Evolutionary conservation across 2,797 vertebrate species (phyloP), one percentile per base, ranked within the genome.

Genomic region (Gallinago solitaria): DNA sequence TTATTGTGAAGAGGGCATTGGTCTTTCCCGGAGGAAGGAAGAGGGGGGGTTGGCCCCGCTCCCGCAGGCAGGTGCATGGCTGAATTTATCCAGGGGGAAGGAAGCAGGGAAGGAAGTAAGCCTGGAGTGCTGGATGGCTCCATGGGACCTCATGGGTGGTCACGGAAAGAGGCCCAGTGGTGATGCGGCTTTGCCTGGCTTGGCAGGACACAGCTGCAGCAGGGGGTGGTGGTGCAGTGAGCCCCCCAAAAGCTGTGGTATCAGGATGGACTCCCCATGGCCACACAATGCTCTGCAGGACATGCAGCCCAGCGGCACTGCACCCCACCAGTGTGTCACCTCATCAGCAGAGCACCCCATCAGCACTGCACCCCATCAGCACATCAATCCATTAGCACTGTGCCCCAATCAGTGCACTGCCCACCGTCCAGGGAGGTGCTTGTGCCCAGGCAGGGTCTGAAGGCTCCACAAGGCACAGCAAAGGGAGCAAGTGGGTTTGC

Each of bases 61-160:
- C 83, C 60, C 3, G 12, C 24, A 76, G 84, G 93, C 95, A 95
- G 96, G 94, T 96, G 94, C 82, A 78, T 0, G 12, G 86, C 94
- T 87, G 90, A 45, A 76, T 93, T 96, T 90, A 79, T 84, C 70
- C 6, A 2, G 3, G 33, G 53, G 96, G 92, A 94, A 96, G 96
- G 95, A 96, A 97, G 85, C 35, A 1, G 81, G 61, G 92, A 86
- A 87, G 94, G 96, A 96, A 96, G 80, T 2, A 6, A 87, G 83
- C 76, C 63, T 0, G 0, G 70, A 77, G 69, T 2, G 0, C 73
- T 5, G 80, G 75, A 32, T 1, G 12, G 88, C 64, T 90, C 85
- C 50, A 18, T 18, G 1, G 1, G 61, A 24, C 33, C 90, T 85
- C 65, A 10, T 0, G 2, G 25, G 43, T 12, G 0, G 78, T 13